Evolutionary conservation across 2,888 invertebrate species (phyloP).

Genomic region (Pseudococcus viburni): DNA sequence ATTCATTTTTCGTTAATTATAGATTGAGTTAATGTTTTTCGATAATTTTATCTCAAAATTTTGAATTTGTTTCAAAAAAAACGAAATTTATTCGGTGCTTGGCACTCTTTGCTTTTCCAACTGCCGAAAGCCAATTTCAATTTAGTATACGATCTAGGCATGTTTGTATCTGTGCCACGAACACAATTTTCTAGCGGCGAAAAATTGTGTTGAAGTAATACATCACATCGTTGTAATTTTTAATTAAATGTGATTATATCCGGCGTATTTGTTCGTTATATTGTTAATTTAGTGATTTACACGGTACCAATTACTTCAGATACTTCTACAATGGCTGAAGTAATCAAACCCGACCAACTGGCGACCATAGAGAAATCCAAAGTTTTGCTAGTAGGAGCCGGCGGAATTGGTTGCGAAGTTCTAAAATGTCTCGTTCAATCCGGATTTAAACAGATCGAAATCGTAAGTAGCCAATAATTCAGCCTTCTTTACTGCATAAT

Average conservation of each 20-base stretch:
- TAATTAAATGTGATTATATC: not conserved
- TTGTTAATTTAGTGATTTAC: not conserved
- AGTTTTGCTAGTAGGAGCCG: slow-evolving; percentile 93
- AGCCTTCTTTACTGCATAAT: not conserved
- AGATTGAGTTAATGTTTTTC: too few relatives aligned
- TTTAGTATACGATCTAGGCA: not conserved
- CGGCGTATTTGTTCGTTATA: not conserved
- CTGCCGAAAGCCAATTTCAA: not conserved
- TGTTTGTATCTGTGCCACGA: not conserved
- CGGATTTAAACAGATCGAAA: slow-evolving; percentile 93
- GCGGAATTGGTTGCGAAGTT: slow-evolving; percentile 99
- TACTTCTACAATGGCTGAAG: slow-evolving; percentile 76
- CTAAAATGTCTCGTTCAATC: slow-evolving; percentile 96
- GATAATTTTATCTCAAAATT: too few relatives aligned
- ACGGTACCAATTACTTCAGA: not conserved
- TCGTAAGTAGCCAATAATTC: slow-evolving; percentile 78
- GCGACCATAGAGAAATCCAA: slow-evolving; percentile 80
- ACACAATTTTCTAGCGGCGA: not conserved
- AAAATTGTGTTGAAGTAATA: not conserved
- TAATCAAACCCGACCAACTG: slow-evolving; percentile 78
- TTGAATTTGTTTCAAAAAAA: not conserved
- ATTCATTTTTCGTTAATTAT: too few relatives aligned
- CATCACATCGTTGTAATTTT: not conserved
- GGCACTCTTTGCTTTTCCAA: too few relatives aligned
- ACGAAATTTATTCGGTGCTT: not conserved